A percentile compares a stretch with the other conserved stretches of the same genome.
Evolutionary conservation across 2,888 invertebrate genomes (phyloP).

Genomic region (Acleris holmiana): DNA sequence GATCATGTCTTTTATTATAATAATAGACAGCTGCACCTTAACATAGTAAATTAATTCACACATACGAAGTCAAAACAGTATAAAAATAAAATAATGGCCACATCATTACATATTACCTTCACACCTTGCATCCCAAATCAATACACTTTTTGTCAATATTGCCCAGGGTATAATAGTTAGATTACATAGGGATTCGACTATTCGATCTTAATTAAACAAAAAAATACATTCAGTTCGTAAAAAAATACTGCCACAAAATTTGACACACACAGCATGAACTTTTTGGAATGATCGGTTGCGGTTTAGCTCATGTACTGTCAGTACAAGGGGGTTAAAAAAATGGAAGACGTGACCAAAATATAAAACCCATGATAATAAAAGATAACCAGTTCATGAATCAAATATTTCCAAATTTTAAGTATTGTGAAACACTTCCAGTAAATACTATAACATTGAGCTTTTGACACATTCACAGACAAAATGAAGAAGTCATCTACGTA

Average conservation of each 20-base stretch:
- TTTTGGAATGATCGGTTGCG: constrained; percentile 28
- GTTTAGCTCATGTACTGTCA: constrained; percentile 17
- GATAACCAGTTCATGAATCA: constrained; percentile 32
- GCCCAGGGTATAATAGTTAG: too few relatives aligned
- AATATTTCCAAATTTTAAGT: constrained; percentile 40
- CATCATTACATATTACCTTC: constrained; percentile 51
- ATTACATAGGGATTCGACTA: background rate
- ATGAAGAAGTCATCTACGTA: constrained; percentile 55
- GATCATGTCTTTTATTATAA: constrained; percentile 19
- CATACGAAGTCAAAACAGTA: constrained; percentile 48
- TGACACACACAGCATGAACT: constrained; percentile 4
- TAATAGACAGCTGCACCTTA: constrained; percentile 21
- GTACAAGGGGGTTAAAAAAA: constrained; percentile 22
- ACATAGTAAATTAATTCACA: constrained; percentile 21
- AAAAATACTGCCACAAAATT: constrained; percentile 14
- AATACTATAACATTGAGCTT: constrained; percentile 72
- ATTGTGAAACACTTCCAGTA: constrained; percentile 41
- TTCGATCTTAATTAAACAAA: background rate
- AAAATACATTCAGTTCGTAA: background rate
- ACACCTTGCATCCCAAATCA: constrained; percentile 36
- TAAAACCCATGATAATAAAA: constrained; percentile 18
- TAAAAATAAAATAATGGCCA: constrained; percentile 49
- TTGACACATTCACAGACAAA: constrained; percentile 69
- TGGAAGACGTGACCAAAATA: constrained; percentile 41
- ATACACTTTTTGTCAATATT: constrained; percentile 1